Percentiles rank a stretch among this genome's conserved stretches.
Evolutionary conservation across 2,113 vertebrate genomes (phyloP).

Genomic region (Heterocephalus glaber): DNA sequence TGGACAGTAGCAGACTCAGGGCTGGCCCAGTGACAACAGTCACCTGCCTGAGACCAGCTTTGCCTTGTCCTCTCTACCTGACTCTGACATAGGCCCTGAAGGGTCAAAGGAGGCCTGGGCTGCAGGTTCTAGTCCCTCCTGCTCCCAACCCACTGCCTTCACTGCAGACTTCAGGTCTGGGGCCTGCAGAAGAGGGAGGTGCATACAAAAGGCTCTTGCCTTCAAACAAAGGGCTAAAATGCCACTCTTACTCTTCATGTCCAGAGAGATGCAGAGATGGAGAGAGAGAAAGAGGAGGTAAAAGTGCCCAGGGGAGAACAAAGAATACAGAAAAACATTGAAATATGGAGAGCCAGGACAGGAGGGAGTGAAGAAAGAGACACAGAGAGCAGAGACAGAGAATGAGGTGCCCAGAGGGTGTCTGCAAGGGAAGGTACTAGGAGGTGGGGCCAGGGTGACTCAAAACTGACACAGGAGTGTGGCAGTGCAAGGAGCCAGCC

Average conservation of each 20-base stretch:
- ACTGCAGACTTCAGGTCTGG: neutral
- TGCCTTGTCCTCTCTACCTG: neutral
- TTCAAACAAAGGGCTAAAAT: neutral
- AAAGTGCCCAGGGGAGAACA: neutral
- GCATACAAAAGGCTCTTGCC: neutral
- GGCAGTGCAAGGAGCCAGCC: neutral
- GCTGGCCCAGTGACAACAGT: neutral
- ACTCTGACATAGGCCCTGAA: accelerated
- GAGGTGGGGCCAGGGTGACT: neutral
- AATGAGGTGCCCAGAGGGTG: neutral
- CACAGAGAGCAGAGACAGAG: neutral
- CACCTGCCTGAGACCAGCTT: neutral
- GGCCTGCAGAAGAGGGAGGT: neutral
- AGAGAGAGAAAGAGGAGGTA: neutral
- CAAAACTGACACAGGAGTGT: neutral
- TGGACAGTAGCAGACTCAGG: neutral
- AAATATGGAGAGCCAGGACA: accelerated
- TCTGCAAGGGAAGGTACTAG: neutral
- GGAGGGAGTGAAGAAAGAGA: neutral
- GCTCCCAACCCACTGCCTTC: accelerated
- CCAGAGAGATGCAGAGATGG: neutral
- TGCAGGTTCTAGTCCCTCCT: neutral
- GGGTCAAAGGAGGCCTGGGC: neutral
- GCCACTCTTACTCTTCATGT: neutral
- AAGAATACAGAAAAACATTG: neutral